phyloP scores from a whole-genome alignment of 2,113 vertebrate genomes.

The Microcebus ravelobensis region DNA sequence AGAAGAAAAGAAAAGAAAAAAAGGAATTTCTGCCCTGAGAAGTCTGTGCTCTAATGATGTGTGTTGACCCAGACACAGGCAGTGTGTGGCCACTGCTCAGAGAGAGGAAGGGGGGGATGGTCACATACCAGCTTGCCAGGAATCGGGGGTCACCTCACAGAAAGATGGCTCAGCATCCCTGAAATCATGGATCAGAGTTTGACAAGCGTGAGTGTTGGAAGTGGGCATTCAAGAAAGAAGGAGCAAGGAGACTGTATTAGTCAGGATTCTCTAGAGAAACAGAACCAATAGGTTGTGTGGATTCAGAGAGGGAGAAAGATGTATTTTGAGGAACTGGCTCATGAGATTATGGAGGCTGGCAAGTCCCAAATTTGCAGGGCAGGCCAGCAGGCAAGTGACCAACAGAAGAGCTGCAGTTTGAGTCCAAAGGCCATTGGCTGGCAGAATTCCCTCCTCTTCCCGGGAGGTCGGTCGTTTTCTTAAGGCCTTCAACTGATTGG shows the following conservation, averaged over 20 bases:
- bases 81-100: not conserved
- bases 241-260: not conserved
- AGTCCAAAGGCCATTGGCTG: not conserved
- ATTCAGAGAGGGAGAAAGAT: not conserved
- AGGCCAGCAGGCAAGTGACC: not conserved
- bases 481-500: not conserved
- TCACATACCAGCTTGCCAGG: not conserved
- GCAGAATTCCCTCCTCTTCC: not conserved
- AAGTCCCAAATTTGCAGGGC: not conserved
- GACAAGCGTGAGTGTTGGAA: not conserved
- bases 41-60: not conserved
- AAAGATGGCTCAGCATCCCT: not conserved
- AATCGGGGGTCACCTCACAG: accelerated
- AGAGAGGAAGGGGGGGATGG: not conserved
- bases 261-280: not conserved
- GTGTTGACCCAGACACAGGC: not conserved
- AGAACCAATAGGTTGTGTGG: not conserved
- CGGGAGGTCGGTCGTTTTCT: not conserved
- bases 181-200: not conserved
- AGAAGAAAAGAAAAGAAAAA: no score
- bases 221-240: not conserved
- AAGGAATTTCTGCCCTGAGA: not conserved
- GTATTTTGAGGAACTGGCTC: not conserved
- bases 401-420: not conserved
- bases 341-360: accelerated